Evolutionary conservation across 2,888 invertebrate genomes (phyloP).

Genomic region (Heliconius hortense): DNA sequence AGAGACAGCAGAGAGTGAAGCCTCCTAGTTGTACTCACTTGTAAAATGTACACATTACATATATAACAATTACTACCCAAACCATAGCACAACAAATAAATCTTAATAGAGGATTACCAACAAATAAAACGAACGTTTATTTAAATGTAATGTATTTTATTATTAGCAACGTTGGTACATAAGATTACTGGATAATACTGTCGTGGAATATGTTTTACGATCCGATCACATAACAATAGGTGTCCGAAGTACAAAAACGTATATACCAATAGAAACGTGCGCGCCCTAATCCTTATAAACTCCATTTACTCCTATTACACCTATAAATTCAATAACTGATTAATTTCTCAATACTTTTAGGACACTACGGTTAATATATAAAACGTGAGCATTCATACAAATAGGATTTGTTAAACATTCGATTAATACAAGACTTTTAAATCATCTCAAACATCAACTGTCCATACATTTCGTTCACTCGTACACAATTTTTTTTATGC

Average conservation of each 20-base stretch:
- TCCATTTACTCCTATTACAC: constrained; percentile 70
- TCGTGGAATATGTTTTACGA: constrained; percentile 64
- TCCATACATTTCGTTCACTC: constrained; percentile 36
- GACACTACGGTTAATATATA: constrained; percentile 74
- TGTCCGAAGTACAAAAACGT: constrained; percentile 70
- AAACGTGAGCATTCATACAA: constrained; percentile 79
- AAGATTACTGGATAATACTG: constrained; percentile 81
- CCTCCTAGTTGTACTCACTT: too few species aligned
- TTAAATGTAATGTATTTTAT: constrained; percentile 82
- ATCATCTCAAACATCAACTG: constrained; percentile 45
- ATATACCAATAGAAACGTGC: constrained; percentile 71
- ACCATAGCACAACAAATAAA: not conserved
- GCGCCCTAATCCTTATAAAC: constrained; percentile 59
- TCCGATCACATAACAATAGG: constrained; percentile 66
- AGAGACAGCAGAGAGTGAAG: too few species aligned
- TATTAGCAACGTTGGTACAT: constrained; percentile 83
- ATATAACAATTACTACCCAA: too few species aligned
- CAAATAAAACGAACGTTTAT: constrained; percentile 55
- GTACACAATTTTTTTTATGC: constrained; percentile 31
- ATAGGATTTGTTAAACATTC: constrained; percentile 62
- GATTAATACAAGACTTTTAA: constrained; percentile 47
- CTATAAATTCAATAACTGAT: constrained; percentile 79
- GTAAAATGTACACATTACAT: not conserved
- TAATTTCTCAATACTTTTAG: constrained; percentile 54
- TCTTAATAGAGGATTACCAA: not conserved